These are phyloP conservation scores for Falcunculus frontatus DNA, from an alignment of 2,113 vertebrate species.

Conservation along the genomic window DNA sequence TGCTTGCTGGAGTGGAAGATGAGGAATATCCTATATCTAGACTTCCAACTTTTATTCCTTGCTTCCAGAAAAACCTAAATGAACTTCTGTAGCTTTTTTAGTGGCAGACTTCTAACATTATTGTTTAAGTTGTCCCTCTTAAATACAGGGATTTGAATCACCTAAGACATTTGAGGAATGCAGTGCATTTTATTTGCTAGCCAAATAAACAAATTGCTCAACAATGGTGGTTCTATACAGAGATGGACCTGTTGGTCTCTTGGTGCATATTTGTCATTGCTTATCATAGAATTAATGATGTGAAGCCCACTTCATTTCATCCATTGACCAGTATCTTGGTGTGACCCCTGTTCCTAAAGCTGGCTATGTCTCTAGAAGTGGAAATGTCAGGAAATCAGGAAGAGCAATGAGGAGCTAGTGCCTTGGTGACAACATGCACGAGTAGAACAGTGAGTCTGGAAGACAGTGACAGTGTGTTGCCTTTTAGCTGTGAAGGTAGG, in stretches of 20 bases:
- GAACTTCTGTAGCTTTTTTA: background rate
- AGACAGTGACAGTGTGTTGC: background rate
- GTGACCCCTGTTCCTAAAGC: background rate
- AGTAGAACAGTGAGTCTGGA: background rate
- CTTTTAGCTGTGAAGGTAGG: background rate
- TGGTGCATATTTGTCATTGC: background rate
- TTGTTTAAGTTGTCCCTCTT: background rate
- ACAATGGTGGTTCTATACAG: background rate
- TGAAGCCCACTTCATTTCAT: background rate
- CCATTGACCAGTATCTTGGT: background rate
- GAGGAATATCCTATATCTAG: background rate
- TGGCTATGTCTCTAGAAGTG: background rate
- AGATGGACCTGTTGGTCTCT: background rate
- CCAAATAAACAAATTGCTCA: background rate
- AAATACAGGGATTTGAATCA: background rate
- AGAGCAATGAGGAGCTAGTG: background rate
- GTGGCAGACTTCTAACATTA: background rate
- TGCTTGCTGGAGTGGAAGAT: background rate
- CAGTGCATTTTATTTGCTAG: background rate
- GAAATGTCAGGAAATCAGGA: background rate
- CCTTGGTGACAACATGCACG: background rate
- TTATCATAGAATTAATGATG: background rate
- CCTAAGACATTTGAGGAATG: background rate
- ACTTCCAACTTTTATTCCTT: background rate
- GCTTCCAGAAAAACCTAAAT: background rate